Base-by-base conservation (phyloP, 1,140 invertebrate species). In the Scaptomyza montana region DNA sequence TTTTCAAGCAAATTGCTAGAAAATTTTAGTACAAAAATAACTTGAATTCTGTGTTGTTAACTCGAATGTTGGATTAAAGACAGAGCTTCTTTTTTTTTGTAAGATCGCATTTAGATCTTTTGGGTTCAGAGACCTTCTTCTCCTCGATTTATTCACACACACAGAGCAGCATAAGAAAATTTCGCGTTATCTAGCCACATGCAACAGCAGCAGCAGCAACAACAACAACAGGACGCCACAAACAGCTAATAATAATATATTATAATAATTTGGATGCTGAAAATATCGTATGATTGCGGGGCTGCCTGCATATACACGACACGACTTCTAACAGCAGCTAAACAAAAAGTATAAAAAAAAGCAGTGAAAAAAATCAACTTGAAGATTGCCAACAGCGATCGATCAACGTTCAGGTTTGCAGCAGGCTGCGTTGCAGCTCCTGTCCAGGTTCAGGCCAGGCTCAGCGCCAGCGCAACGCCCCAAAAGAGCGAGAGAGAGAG, bases 211-310 rank as follows among this genome's bases (percentile, higher is more conserved):
- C 60, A 69, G 30, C 54, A 79, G 57, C 70, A 57, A 47, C 60
- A 69, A 5, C 54, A 75, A 47, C 10, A 33, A 80, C 71, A 65
- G 72, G 67, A 65, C 30, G 66, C 86, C 76, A 77, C 80, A 74
- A 79, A 77, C 80, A 74, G 82, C 71, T 74, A 84, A 87, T 91
- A 91, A 91, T 91, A 91, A 91, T 91, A 91, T 90, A 91, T 91
- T 91, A 91, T 91, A 91, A 91, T 91, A 91, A 91, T 91, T 91
- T 91, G 57, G 78, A 76, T 81, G 90, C 80, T 91, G 89, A 86
- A 90, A 91, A 89, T 86, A 90, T 78, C 70, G 63, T 87, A 78
- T 91, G 89, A 91, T 91, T 86, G 72, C 68, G 19, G 65, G 55
- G 47, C 71, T 73, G 57, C 55, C 36, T 39, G 39, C 39, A 43